These are phyloP conservation scores for Brevimyrus niger DNA, from an alignment of 2,113 vertebrate genomes.

Conservation along the genomic window DNA sequence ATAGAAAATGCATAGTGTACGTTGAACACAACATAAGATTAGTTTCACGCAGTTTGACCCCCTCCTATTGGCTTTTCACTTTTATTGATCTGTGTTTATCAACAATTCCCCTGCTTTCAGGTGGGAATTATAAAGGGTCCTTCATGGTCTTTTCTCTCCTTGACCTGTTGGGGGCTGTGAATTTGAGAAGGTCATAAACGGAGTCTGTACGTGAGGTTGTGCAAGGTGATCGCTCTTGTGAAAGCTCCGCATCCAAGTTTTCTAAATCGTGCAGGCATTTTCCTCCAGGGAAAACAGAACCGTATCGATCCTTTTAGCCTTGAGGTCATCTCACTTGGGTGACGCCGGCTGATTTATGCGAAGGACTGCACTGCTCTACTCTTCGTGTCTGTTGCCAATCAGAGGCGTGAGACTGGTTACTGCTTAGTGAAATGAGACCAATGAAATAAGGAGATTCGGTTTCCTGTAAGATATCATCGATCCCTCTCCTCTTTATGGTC, in stretches of 20 bases:
- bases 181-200: slow-evolving; percentile 18
- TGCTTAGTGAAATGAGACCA: not conserved
- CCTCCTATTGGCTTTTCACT: not conserved
- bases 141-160: not conserved
- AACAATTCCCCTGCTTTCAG: not conserved
- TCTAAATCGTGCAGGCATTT: not conserved
- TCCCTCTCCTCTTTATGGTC: not conserved
- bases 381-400: not conserved
- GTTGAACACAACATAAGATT: not conserved
- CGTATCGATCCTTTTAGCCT: not conserved
- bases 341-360: not conserved
- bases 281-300: not conserved
- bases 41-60: not conserved
- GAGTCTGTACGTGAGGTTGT: not conserved
- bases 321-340: not conserved
- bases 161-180: slow-evolving; percentile 12
- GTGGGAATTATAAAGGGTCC: not conserved
- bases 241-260: not conserved
- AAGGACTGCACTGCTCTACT: not conserved
- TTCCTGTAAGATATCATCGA: not conserved
- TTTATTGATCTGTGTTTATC: not conserved
- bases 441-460: not conserved
- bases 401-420: not conserved
- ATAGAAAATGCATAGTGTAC: not conserved
- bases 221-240: not conserved